Base-by-base conservation (phyloP, 2,888 invertebrate species). In the Spilarctia lutea region DNA sequence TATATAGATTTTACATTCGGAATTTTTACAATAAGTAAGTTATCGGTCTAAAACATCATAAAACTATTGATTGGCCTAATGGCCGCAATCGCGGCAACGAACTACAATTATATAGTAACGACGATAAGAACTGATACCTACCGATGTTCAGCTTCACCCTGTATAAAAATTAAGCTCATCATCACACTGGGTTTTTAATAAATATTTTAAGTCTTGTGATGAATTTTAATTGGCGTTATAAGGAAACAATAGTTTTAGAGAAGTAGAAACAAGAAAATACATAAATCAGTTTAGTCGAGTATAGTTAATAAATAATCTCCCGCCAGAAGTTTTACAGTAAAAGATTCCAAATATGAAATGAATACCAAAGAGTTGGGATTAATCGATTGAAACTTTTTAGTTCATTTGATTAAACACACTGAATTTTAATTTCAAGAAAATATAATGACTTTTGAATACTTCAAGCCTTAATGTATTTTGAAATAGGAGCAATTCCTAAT, bases 131-230 rank as follows among this genome's bases (percentile, higher is more conserved):
- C 79, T 67, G 65, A 63, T 72, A 76, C 71, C 69, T 68, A 71
- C 72, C 71, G 79, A 82, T 80, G 79, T 86, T 87, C 76, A 83
- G 82, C 83, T 83, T 85, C 73, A 81, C 81, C 80, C 79, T 77
- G 70, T 78, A 79, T 76, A 80, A 76, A 83, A 87, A 84, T 80
- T 83, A 86, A 87, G 83, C 83, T 87, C 86, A 85, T 85, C 80
- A 82, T 79, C 81, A 89, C 92, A 92, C 92, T 92, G 92, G 92
- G 78, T 88, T 87, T 89, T 72, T 81, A 88, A 89, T 89, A 89
- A 87, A 86, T 86, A 85, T 81, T 73, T 81, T 82, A 83, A 86
- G 84, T 85, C 80, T 89, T 89, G 88, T 89, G 88, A 89, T 89
- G 88, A 70, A 73, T 79, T 75, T 76, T 48, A 79, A 82, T 78